Percentiles rank a stretch among this genome's conserved stretches.
Evolutionary conservation across 35 echinoderm and acorn worm genomes (phyloP).

Genomic region (Strongylocentrotus purpuratus): DNA sequence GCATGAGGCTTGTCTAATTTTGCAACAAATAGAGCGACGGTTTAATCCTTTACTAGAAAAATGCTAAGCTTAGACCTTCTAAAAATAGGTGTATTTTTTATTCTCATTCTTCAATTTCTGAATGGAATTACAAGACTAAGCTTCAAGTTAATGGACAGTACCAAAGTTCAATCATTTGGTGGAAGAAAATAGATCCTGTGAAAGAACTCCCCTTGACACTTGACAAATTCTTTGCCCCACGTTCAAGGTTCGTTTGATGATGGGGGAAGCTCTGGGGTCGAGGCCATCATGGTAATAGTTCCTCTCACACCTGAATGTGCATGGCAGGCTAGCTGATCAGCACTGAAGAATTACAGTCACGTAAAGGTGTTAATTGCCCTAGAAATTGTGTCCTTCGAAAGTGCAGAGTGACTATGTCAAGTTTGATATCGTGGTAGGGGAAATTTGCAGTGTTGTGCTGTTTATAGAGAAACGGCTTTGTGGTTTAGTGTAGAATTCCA

Average conservation of each 20-base stretch:
- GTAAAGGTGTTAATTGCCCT: conserved; percentile 2
- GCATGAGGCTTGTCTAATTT: too few species aligned
- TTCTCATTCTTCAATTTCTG: background rate
- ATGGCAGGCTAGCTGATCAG: background rate
- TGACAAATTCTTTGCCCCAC: background rate
- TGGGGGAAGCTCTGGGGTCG: background rate
- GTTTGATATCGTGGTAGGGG: background rate
- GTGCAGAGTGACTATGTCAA: background rate
- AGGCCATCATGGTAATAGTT: background rate
- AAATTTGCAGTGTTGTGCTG: background rate
- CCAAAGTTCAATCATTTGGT: background rate
- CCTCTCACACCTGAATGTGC: background rate
- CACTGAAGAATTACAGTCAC: background rate
- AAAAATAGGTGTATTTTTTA: too few species aligned
- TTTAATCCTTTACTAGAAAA: too few species aligned
- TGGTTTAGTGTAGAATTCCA: background rate
- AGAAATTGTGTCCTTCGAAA: background rate
- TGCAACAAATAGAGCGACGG: too few species aligned
- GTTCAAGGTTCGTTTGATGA: conserved; percentile 10
- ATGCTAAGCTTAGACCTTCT: too few species aligned
- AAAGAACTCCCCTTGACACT: background rate
- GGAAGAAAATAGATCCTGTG: background rate
- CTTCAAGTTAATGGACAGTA: background rate
- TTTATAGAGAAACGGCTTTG: background rate
- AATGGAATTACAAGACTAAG: too few species aligned